Base-by-base conservation (phyloP, 2,888 invertebrate species). In the Charanyca ferruginea region DNA sequence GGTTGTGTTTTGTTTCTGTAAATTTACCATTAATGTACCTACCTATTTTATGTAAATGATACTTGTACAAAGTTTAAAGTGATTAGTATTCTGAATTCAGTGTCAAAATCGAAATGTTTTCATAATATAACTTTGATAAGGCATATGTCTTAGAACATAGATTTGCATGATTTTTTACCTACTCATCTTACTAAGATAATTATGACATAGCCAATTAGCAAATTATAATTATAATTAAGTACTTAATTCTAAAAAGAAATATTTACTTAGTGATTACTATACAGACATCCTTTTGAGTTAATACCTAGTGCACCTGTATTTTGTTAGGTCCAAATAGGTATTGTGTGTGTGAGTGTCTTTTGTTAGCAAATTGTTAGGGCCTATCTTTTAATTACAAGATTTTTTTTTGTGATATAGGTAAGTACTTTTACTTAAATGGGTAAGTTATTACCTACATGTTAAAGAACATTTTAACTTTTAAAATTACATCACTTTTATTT, bases 401-500 rank as follows among this genome's bases (percentile, higher is more conserved):
- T n/a, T n/a, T n/a, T n/a, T n/a, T n/a, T n/a, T 28, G 28, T 28
- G 3, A 28, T 28, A 3, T 28, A 28, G 4, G 7, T 28, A 5
- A 3, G 4, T 38, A 16, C 5, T 3, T 13, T 16, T 8, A 16
- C 5, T 38, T 38, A 16, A 16, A 16, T 3, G 28, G 3, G 28
- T 28, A 38, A 0, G 16, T 38, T 16, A 38, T 16, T 38, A 16
- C 32, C 38, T 38, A 38, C 16, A 16, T 13, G 38, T 16, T 38
- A 38, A 38, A 38, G 38, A 38, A 16, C 16, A 38, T 38, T 38
- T 16, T 38, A 16, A 38, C 38, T 38, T 4, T 32, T 32, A 7
- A 42, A n/a, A 11, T 62, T 22, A 20, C 23, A 32, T n/a, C 18
- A 49, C 4, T 41, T 54, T 42, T 70, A 32, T 76, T 69, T 49